Evolutionary conservation across 1,140 invertebrate genomes (phyloP).

Genomic region (Calosoma granatense): DNA sequence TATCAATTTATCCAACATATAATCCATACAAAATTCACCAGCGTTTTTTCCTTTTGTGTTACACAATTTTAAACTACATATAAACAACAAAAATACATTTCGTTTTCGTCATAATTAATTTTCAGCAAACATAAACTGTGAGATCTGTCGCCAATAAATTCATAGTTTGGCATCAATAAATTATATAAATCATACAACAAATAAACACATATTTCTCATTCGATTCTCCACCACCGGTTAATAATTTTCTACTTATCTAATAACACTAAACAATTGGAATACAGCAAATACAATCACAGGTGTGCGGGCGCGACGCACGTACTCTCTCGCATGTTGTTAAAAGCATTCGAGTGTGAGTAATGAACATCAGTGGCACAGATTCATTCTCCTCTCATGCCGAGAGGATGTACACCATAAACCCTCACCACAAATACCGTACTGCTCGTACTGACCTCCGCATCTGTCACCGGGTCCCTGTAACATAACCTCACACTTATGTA

Average conservation of each 20-base stretch:
- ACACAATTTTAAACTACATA: no score
- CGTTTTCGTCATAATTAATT: no score
- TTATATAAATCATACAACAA: not conserved
- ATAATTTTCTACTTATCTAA: not conserved
- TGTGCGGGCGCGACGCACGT: no score
- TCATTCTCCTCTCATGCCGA: slow-evolving; percentile 23
- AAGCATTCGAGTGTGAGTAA: slow-evolving; percentile 30
- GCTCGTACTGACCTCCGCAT: slow-evolving; percentile 37
- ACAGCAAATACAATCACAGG: not conserved
- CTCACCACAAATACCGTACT: slow-evolving; percentile 39
- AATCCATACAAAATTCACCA: no score
- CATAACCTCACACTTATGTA: no score
- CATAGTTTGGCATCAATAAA: not conserved
- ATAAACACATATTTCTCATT: not conserved
- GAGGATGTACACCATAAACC: slow-evolving; percentile 36
- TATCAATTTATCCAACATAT: no score
- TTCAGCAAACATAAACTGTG: no score
- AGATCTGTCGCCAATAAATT: not conserved
- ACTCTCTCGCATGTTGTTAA: no score
- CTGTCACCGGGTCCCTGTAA: slow-evolving; percentile 40
- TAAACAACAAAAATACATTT: no score
- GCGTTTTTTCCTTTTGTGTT: no score
- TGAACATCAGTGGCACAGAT: slow-evolving; percentile 40
- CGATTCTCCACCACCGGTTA: not conserved
- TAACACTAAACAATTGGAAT: not conserved